Conservation (phyloP, 2,797 vertebrate species). For the Erethizon dorsatum region DNA sequence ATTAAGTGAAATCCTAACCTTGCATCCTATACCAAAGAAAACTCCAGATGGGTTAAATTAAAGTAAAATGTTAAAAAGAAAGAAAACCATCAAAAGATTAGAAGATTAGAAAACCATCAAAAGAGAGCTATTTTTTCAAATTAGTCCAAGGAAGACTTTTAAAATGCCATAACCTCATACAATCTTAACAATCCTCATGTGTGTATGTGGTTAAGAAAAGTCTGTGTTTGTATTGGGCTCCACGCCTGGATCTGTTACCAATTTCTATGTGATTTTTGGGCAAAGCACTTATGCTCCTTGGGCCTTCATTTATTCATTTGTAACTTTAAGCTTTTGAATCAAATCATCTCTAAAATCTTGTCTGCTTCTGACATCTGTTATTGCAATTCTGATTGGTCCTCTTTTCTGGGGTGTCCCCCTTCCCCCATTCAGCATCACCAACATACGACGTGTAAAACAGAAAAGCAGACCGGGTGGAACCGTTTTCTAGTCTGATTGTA, state of each 20-base stretch:
- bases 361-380: neutral
- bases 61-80: conserved; percentile 11
- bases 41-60: conserved; percentile 54
- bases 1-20: conserved; percentile 33
- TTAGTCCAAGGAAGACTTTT: conserved; percentile 57
- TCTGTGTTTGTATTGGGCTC: conserved; percentile 35
- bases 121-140: conserved; percentile 62
- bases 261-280: neutral
- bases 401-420: neutral
- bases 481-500: neutral
- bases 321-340: conserved; percentile 15
- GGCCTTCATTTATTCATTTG: neutral
- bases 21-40: conserved; percentile 55
- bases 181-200: neutral
- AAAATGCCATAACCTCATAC: neutral
- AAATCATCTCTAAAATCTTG: neutral
- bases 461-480: neutral
- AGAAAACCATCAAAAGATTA: neutral
- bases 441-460: neutral
- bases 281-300: neutral
- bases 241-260: neutral
- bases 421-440: neutral
- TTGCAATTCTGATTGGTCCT: neutral
- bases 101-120: conserved; percentile 22
- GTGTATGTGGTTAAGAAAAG: conserved; percentile 47